Base-by-base conservation (phyloP, 2,797 vertebrate species). In the Lemur catta region DNA sequence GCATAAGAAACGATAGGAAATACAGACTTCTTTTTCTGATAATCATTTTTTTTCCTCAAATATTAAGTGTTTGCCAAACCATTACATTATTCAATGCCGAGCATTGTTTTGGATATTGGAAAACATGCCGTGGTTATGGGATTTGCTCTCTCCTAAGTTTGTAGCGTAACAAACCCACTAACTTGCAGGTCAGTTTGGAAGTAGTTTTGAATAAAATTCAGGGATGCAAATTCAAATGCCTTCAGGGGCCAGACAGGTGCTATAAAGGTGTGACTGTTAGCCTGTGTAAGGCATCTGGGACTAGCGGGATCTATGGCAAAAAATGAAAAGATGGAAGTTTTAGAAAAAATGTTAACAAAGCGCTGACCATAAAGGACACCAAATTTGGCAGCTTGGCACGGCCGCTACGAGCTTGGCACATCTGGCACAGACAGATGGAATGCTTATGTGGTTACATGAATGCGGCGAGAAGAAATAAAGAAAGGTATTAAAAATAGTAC, bases 121-220 rank as follows among this genome's bases (percentile, higher is more conserved):
- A 84, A 79, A 57, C 0, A 6, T 0, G 1, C 4, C 0, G 46
- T 48, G 5, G 4, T 20, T 26, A 2, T 48, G 43, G 79, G 79
- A 74, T 1, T 14, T 1, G 26, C 7, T 14, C 20, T 43, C 3
- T 10, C n/a, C 57, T 80, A 35, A n/a, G 28, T 46, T 3, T 55
- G 30, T n/a, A 38, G 22, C 3, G 24, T 52, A 4, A 55, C 2
- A 12, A 50, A 63, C 41, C 11, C 13, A 8, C 17, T 59, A 18
- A 35, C 22, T 41, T 9, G 20, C 30, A 14, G 2, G 59, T 55
- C 71, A n/a, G 0, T 5, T 3, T 13, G 72, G 11, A 74, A 57
- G 4, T 1, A 20, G 50, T 76, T 97, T 74, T 74, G 79, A 65
- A 43, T 72, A 84, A 87, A 79, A 84, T 92, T 74, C 75, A 93